Conservation (phyloP, 2,888 invertebrate genomes). For the Silvanus unidentatus region DNA sequence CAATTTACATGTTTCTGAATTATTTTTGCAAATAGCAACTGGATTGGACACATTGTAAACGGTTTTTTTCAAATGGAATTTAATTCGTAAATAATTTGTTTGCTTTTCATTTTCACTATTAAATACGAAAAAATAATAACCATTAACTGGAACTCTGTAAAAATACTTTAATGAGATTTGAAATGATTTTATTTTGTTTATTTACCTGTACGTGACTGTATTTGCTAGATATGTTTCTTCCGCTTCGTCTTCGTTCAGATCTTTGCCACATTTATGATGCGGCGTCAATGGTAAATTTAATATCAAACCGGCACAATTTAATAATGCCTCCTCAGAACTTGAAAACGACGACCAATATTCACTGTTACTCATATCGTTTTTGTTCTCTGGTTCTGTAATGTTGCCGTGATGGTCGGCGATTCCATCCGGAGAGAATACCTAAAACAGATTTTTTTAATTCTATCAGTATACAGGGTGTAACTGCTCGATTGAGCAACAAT, state of each 20-base stretch:
- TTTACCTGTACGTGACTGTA: slow-evolving; percentile 62
- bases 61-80: slow-evolving; percentile 65
- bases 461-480: too few species aligned
- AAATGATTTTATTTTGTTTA: slow-evolving; percentile 3
- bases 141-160: slow-evolving; percentile 64
- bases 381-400: slow-evolving; percentile 56
- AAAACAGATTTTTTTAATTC: too few species aligned
- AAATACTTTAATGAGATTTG: slow-evolving; percentile 5
- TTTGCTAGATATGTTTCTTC: slow-evolving; percentile 53
- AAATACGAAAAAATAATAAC: slow-evolving; percentile 79
- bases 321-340: slow-evolving; percentile 69
- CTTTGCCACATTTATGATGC: slow-evolving; percentile 50
- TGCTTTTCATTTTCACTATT: slow-evolving; percentile 75
- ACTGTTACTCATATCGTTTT: slow-evolving; percentile 67
- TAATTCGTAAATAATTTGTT: slow-evolving; percentile 62
- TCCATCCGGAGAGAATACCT: slow-evolving; percentile 58
- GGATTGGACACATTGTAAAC: slow-evolving; percentile 62
- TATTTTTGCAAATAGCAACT: slow-evolving; percentile 58
- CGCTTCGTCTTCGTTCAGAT: slow-evolving; percentile 45
- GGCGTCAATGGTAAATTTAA: slow-evolving; percentile 66
- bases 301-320: slow-evolving; percentile 68
- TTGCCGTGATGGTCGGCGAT: slow-evolving; percentile 59
- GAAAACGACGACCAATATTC: slow-evolving; percentile 80
- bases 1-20: slow-evolving; percentile 57
- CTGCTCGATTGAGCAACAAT: too few species aligned